Evolutionary conservation across 1,140 invertebrate species (phyloP).

Genomic region (Panulirus ornatus): DNA sequence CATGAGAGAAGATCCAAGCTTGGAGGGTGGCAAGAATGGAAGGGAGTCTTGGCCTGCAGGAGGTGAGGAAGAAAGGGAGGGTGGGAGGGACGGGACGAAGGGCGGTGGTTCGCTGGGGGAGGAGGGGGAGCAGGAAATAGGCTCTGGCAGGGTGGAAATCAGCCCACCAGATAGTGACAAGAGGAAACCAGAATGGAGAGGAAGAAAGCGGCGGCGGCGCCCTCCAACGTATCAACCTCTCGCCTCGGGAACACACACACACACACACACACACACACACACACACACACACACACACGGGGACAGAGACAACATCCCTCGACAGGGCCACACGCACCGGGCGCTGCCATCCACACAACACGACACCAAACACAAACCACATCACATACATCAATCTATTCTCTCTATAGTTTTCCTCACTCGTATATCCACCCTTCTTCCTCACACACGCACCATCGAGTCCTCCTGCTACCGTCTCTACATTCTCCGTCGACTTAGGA

Average conservation of each 20-base stretch:
- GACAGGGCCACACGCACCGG: no score
- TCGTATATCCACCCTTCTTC: no score
- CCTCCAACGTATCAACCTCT: background rate
- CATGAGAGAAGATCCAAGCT: no score
- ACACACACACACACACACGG: background rate
- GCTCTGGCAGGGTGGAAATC: constrained; percentile 9
- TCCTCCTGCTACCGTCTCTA: no score
- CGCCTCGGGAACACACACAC: background rate
- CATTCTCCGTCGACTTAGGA: no score
- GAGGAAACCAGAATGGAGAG: background rate
- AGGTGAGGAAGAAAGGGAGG: background rate
- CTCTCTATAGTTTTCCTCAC: no score
- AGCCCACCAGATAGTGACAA: constrained; percentile 2
- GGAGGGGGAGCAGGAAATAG: background rate
- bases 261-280: background rate
- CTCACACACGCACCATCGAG: no score
- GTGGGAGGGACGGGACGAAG: background rate
- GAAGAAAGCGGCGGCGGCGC: background rate
- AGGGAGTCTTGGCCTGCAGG: background rate
- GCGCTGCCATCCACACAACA: no score
- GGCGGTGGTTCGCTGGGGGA: background rate
- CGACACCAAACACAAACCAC: no score
- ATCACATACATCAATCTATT: no score
- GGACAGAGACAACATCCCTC: no score
- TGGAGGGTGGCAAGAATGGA: no score